Conservation (phyloP, 2,797 vertebrate species). For the Molossus molossus region DNA sequence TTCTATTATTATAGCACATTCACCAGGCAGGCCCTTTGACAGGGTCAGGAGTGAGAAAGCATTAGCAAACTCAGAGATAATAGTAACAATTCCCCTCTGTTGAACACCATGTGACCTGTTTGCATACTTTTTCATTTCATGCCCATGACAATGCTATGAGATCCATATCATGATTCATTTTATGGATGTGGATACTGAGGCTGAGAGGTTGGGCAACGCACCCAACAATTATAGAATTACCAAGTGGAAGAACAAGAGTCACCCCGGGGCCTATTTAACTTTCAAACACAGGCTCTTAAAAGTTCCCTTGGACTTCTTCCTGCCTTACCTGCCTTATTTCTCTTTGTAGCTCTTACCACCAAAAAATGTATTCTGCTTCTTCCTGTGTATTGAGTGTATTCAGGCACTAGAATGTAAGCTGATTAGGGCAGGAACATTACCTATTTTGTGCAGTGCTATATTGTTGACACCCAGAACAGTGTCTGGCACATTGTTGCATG, state of each 20-base stretch:
- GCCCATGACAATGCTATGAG: neutral
- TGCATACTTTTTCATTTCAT: neutral
- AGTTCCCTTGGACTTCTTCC: neutral
- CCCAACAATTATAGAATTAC: neutral
- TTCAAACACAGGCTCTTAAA: neutral
- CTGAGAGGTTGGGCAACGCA: neutral
- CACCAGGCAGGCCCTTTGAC: neutral
- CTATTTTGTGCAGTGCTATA: neutral
- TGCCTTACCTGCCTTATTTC: neutral
- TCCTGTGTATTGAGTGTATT: neutral
- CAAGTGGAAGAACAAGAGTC: neutral
- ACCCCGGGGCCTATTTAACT: neutral
- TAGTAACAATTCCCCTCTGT: neutral
- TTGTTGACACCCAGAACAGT: neutral
- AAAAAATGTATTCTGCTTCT: neutral
- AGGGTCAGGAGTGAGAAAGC: neutral
- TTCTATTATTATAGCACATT: neutral
- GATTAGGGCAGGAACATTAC: neutral
- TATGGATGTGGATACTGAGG: neutral
- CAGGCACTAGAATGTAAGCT: neutral
- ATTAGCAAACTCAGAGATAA: neutral
- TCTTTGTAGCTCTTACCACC: neutral
- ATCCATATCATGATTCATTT: neutral
- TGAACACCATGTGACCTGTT: neutral
- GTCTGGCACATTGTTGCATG: neutral